Percentiles rank a stretch among this genome's conserved stretches.
Conservation (phyloP, 2,888 invertebrate species). For the Hirtodrosophila duncani region DNA sequence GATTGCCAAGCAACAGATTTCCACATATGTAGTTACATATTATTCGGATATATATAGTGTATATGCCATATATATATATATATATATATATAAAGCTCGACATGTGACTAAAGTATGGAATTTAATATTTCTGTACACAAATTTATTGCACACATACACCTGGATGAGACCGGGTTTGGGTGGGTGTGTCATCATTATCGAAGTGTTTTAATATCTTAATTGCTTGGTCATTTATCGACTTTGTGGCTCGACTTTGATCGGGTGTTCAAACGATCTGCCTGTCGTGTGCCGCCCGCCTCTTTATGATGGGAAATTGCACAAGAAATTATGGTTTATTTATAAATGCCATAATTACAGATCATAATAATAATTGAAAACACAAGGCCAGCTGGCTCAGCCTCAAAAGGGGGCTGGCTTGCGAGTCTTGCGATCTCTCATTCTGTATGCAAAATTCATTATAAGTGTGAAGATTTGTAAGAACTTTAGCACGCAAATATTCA, state of each 20-base stretch:
- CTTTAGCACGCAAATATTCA: constrained; percentile 33
- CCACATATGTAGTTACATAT: too few relatives aligned
- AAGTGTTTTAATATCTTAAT: constrained; percentile 50
- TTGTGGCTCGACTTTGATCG: too few relatives aligned
- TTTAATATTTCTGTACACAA: constrained; percentile 25
- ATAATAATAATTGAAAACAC: too few relatives aligned
- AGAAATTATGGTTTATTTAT: constrained; percentile 11
- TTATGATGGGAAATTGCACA: constrained; percentile 32
- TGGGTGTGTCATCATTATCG: constrained; percentile 32
- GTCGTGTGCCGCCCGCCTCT: constrained; percentile 30
- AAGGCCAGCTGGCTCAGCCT: too few relatives aligned
- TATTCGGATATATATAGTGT: too few relatives aligned
- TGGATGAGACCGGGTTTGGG: constrained; percentile 2
- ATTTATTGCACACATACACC: constrained; percentile 19
- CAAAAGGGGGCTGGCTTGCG: constrained; percentile 5
- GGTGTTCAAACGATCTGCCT: constrained; percentile 13
- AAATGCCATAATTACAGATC: constrained; percentile 11
- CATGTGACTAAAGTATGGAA: constrained; percentile 19
- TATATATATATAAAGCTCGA: constrained; percentile 12
- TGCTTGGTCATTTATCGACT: too few relatives aligned
- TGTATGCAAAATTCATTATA: constrained; percentile 40
- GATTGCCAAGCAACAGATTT: constrained; percentile 29
- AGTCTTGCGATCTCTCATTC: constrained; percentile 12
- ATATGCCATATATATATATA: constrained; percentile 9
- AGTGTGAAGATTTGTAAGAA: constrained; percentile 57